phyloP scores from a whole-genome alignment of 30 jellyfish, hydroid and myxozoan genomes.

The Clytia hemisphaerica region DNA sequence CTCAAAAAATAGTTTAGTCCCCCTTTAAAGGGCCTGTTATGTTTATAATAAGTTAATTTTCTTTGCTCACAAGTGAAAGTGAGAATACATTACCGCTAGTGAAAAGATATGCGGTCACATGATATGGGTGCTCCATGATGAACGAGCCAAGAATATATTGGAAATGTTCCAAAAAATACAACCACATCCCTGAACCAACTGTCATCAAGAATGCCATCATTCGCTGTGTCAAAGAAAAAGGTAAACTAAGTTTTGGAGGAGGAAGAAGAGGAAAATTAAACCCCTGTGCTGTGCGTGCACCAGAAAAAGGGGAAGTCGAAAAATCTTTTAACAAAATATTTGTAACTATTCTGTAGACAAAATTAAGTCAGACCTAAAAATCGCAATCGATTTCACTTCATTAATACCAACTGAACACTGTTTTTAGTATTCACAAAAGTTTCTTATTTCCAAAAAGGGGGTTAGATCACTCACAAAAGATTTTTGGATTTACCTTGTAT shows the following conservation, averaged over 20 bases:
- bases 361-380: too few species aligned
- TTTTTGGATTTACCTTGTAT: constrained; percentile 48
- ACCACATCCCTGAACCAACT: constrained; percentile 2
- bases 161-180: not conserved
- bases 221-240: not conserved
- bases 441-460: not conserved
- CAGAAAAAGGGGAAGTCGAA: too few species aligned
- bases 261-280: too few species aligned
- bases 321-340: too few species aligned
- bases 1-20: not conserved
- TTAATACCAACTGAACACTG: too few species aligned
- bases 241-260: not conserved
- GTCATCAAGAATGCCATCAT: not conserved
- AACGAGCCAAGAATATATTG: not conserved
- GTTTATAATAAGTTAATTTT: too few species aligned
- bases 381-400: too few species aligned
- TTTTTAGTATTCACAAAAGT: too few species aligned
- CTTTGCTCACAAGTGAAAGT: too few species aligned
- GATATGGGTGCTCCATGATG: not conserved
- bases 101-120: not conserved
- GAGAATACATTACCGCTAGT: not conserved
- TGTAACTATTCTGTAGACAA: too few species aligned
- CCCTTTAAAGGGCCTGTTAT: too few species aligned
- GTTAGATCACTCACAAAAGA: not conserved
- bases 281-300: too few species aligned